Evolutionary conservation across 2,113 vertebrate species (phyloP), one percentile per base, ranked within the genome.

Genomic region (Peromyscus leucopus): DNA sequence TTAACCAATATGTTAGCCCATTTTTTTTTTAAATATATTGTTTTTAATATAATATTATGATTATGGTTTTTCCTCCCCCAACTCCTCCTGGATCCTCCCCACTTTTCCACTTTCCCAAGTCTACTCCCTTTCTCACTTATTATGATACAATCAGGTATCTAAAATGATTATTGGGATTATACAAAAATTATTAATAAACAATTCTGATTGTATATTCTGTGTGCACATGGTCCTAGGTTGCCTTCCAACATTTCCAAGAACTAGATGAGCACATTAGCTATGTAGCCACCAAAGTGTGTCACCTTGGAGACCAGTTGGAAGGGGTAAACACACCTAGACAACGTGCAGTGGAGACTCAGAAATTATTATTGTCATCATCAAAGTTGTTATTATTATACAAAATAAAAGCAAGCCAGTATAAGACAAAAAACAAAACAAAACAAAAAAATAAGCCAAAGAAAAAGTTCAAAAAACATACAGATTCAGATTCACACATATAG

Each of bases 231-330:
- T 98, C 96, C 88, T 98, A 99, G 99, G 99, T 99, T 98, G 99
- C 99, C 96, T 99, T 99, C 97, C 99, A 99, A 97, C 99, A 99
- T 98, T 99, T 99, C 98, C 99, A 99, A 98, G 99, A 99, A 96
- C 98, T 99, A 17, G 99, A 99, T 97, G 99, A 99, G 96, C 99
- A 99, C 96, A 99, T 99, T 98, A 99, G 99, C 98, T 99, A 99
- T 94, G 99, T 99, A 98, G 99, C 99, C 91, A 99, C 99, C 31
- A 99, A 99, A 98, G 99, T 99, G 97, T 99, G 99, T 98, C 99
- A 99, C 98, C 99, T 99, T 95, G 99, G 99, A 1, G 99, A 99
- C 98, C 99, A 99, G 97, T 98, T 99, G 96, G 99, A 99, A 98
- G 99, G 99, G 95, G 99, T 99, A 96, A 99, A 99, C 98, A 99